phyloP scores from a whole-genome alignment of 2,113 vertebrate genomes.

The Apodemus speciosus region DNA sequence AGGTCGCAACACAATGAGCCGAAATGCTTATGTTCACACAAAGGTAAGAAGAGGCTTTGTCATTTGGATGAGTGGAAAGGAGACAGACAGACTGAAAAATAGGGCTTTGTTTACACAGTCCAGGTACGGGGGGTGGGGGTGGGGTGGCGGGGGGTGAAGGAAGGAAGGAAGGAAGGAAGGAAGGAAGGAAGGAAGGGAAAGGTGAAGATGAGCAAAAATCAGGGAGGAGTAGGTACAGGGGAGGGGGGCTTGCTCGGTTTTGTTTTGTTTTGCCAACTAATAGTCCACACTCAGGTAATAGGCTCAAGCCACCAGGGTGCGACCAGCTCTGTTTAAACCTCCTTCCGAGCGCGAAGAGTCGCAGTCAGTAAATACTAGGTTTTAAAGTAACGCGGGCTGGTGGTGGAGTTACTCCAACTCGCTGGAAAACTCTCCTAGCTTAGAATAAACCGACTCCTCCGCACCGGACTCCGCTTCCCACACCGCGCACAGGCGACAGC shows the following conservation, averaged over 20 bases:
- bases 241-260: background rate
- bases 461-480: background rate
- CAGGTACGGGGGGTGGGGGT: background rate
- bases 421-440: background rate
- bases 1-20: constrained; percentile 16
- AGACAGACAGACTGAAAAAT: constrained; percentile 11
- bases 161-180: no score
- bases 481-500: background rate
- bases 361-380: background rate
- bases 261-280: background rate
- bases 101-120: constrained; percentile 37
- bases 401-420: background rate
- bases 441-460: constrained; percentile 47
- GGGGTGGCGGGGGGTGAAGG: no score
- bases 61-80: constrained; percentile 19
- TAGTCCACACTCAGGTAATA: background rate
- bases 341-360: background rate
- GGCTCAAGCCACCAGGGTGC: background rate
- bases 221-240: background rate
- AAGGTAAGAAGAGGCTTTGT: constrained; percentile 55
- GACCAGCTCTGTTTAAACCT: background rate
- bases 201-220: background rate
- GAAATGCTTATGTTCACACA: constrained; percentile 45
- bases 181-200: background rate
- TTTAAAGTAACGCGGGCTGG: background rate